Evolutionary conservation across 2,113 vertebrate species (phyloP).

Genomic region (Boleophthalmus pectinirostris): DNA sequence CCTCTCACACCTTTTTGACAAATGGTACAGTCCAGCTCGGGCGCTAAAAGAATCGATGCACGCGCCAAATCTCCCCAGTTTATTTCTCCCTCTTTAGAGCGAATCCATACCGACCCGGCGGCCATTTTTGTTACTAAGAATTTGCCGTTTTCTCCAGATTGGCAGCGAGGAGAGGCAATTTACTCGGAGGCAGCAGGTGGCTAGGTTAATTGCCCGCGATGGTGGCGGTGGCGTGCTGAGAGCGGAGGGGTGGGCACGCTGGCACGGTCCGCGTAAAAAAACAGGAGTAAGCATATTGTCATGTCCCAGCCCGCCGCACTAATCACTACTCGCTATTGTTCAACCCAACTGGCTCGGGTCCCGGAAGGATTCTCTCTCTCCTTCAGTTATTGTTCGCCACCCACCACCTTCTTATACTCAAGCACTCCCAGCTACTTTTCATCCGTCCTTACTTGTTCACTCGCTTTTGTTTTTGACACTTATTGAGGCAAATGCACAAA

Average conservation of each 20-base stretch:
- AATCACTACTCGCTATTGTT: slow-evolving; percentile 67
- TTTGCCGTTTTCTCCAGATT: slow-evolving; percentile 36
- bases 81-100: slow-evolving; percentile 7
- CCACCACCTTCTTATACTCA: slow-evolving; percentile 35
- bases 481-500: slow-evolving; percentile 54
- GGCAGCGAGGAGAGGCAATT: slow-evolving; percentile 50
- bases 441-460: slow-evolving; percentile 2
- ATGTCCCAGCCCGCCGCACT: slow-evolving; percentile 62
- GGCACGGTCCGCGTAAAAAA: slow-evolving; percentile 54
- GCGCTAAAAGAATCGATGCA: slow-evolving; percentile 26
- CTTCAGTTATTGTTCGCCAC: slow-evolving; percentile 34
- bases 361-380: slow-evolving; percentile 45
- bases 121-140: not conserved
- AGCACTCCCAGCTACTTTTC: slow-evolving; percentile 14
- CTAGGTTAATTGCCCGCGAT: slow-evolving; percentile 65
- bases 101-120: slow-evolving; percentile 13
- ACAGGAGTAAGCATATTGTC: slow-evolving; percentile 69
- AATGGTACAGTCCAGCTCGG: slow-evolving; percentile 24
- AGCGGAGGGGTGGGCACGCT: slow-evolving; percentile 46
- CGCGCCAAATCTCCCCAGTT: not conserved
- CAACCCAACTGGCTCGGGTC: slow-evolving; percentile 58
- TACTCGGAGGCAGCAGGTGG: slow-evolving; percentile 64
- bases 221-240: slow-evolving; percentile 52
- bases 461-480: slow-evolving; percentile 7
- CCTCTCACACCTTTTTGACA: slow-evolving; percentile 29